phyloP scores from a whole-genome alignment of 1,140 invertebrate genomes.

The Cheumatopsyche charites region DNA sequence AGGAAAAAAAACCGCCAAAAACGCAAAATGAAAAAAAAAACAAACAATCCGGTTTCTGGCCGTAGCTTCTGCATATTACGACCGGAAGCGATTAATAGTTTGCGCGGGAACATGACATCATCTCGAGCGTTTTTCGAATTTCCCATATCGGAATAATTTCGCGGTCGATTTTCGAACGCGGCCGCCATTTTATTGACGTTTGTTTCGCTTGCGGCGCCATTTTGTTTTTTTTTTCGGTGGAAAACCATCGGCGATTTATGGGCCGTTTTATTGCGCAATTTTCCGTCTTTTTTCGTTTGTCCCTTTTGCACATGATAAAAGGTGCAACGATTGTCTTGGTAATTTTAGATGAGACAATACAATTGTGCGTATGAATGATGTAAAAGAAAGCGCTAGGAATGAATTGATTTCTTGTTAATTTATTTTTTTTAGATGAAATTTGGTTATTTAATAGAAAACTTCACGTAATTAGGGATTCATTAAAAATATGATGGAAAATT shows the following conservation, averaged over 20 bases:
- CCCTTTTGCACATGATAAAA: background rate
- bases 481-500: no score
- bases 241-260: no score
- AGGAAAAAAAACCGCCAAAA: no score
- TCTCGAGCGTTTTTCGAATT: no score
- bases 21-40: background rate
- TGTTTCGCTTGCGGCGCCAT: no score
- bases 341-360: slow-evolving; percentile 14
- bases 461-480: no score
- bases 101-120: background rate
- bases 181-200: no score
- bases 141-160: no score
- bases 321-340: slow-evolving; percentile 22
- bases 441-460: no score
- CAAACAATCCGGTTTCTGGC: background rate
- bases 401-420: background rate
- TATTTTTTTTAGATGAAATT: background rate
- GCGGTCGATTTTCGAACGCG: no score
- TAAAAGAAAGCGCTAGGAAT: slow-evolving; percentile 1
- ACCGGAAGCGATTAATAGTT: slow-evolving; percentile 13
- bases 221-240: no score
- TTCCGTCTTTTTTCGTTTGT: slow-evolving; percentile 18
- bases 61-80: background rate
- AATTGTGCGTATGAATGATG: background rate
- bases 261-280: slow-evolving; percentile 17